Evolutionary conservation across 2,113 vertebrate genomes (phyloP).

Genomic region (Pyxicephalus adspersus): DNA sequence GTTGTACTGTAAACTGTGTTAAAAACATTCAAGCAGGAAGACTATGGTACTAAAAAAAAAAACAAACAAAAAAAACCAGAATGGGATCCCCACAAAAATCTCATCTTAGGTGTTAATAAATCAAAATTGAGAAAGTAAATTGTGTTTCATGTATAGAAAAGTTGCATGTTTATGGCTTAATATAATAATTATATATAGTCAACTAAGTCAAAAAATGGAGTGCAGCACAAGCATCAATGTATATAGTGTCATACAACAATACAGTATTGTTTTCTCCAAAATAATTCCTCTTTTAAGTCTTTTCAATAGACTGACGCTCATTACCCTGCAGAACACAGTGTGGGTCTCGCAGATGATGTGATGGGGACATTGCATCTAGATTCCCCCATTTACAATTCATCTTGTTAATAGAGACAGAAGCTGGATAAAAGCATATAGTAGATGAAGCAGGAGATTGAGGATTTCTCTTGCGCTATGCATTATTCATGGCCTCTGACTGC

Average conservation of each 20-base stretch:
- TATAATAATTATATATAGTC: too few relatives aligned
- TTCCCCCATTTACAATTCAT: constrained; percentile 95
- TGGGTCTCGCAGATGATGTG: constrained; percentile 89
- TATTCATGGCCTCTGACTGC: constrained; percentile 98
- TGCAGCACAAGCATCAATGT: neutral
- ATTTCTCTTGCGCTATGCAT: constrained; percentile 99
- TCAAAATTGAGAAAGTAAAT: too few relatives aligned
- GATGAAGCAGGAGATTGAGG: constrained; percentile 97
- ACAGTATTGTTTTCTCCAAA: neutral
- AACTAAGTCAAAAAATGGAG: too few relatives aligned
- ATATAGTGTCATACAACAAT: neutral
- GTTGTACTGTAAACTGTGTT: too few relatives aligned
- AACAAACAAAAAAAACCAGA: too few relatives aligned
- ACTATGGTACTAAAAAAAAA: too few relatives aligned
- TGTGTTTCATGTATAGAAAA: too few relatives aligned
- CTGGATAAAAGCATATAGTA: constrained; percentile 92
- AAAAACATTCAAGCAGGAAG: too few relatives aligned
- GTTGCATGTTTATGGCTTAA: too few relatives aligned
- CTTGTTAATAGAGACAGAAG: constrained; percentile 99
- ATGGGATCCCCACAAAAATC: too few relatives aligned
- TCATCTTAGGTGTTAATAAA: too few relatives aligned
- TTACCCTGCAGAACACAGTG: constrained; percentile 11
- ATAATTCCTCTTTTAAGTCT: constrained; percentile 13
- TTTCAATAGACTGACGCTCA: neutral
- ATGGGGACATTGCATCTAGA: constrained; percentile 88